These are phyloP conservation scores for Chalcosyrphus nemorum DNA, from an alignment of 2,888 invertebrate species.

Conservation along the genomic window DNA sequence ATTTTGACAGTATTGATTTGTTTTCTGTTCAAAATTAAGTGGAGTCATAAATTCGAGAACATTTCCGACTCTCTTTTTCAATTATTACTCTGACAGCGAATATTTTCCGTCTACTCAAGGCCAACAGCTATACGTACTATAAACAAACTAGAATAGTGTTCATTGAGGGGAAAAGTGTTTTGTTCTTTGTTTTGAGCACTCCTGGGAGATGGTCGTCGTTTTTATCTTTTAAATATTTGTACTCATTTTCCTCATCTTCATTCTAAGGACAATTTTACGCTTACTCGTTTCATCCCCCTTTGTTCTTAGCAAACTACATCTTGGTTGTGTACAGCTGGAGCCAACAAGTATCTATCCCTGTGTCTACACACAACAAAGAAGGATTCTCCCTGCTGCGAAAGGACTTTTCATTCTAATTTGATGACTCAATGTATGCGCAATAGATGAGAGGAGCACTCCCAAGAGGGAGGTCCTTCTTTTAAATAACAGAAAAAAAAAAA, in stretches of 20 bases:
- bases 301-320: constrained; percentile 25
- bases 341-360: constrained; percentile 25
- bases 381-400: constrained; percentile 26
- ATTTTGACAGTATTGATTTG: neutral
- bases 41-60: neutral
- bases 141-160: constrained; percentile 34
- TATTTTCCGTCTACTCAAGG: neutral
- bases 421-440: constrained; percentile 67
- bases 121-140: constrained; percentile 3
- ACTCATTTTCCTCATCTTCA: constrained; percentile 40
- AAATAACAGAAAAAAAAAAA: too few relatives aligned
- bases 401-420: constrained; percentile 66
- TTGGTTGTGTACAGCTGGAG: neutral
- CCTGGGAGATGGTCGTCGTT: constrained; percentile 47
- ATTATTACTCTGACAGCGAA: neutral
- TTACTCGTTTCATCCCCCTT: constrained; percentile 25
- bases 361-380: constrained; percentile 25
- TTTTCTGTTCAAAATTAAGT: neutral
- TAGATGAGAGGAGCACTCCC: constrained; percentile 48
- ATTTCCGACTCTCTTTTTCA: neutral
- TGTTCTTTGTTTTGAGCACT: constrained; percentile 20
- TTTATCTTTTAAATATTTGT: constrained; percentile 49
- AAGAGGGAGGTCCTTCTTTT: constrained; percentile 11
- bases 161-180: neutral
- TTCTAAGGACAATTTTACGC: constrained; percentile 30